Conservation (phyloP, 2,113 vertebrate genomes). For the Mesitornis unicolor region DNA sequence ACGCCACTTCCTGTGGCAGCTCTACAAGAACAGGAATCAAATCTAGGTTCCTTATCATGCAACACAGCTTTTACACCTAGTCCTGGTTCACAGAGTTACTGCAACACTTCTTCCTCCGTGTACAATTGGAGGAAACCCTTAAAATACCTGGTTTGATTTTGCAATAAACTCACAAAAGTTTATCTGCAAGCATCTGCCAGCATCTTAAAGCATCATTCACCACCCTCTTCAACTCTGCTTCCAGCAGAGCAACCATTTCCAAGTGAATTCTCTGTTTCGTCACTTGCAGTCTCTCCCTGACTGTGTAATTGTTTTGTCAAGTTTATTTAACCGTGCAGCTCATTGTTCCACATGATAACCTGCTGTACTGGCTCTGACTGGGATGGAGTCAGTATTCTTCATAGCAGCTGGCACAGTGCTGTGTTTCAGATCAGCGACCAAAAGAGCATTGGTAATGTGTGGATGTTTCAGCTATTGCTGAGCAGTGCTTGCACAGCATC, state of each 20-base stretch:
- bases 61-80: not conserved
- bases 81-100: not conserved
- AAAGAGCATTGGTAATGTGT: not conserved
- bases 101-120: not conserved
- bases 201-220: not conserved
- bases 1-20: not conserved
- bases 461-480: no score
- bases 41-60: not conserved
- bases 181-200: not conserved
- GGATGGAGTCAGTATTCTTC: not conserved
- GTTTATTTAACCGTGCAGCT: not conserved
- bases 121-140: not conserved
- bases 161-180: not conserved
- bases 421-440: not conserved
- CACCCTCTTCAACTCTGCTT: not conserved
- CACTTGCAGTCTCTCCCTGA: not conserved
- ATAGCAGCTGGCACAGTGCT: not conserved
- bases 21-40: not conserved
- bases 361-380: not conserved
- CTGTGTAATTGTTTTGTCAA: not conserved
- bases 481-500: not conserved
- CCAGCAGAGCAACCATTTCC: not conserved
- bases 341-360: not conserved
- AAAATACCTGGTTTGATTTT: not conserved
- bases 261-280: not conserved